phyloP scores from a whole-genome alignment of 2,113 vertebrate genomes.

The Oxyura jamaicensis region DNA sequence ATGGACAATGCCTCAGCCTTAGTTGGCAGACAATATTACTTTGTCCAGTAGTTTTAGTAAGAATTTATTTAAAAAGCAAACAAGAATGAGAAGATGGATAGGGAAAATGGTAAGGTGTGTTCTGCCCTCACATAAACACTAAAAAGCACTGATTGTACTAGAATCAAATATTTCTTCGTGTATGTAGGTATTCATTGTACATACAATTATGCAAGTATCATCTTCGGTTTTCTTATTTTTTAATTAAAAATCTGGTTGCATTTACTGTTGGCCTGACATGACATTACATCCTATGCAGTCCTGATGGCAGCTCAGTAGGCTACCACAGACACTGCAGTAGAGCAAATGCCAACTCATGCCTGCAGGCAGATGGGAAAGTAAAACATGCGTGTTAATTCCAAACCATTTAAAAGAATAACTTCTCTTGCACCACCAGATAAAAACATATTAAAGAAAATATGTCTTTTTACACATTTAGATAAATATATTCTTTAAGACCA shows the following conservation, averaged over 20 bases:
- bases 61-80: neutral
- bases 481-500: neutral
- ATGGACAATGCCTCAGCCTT: neutral
- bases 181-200: neutral
- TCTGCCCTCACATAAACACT: neutral
- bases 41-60: neutral
- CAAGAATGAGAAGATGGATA: neutral
- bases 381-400: conserved; percentile 43
- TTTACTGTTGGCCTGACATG: conserved; percentile 23
- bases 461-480: neutral
- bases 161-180: neutral
- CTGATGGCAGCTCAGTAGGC: conserved; percentile 62
- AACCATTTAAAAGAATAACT: conserved; percentile 27
- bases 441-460: conserved; percentile 27
- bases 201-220: neutral
- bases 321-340: neutral
- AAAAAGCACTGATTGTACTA: neutral
- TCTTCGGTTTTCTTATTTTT: conserved; percentile 17
- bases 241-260: conserved; percentile 48
- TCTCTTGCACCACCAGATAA: neutral
- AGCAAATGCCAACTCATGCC: conserved; percentile 50
- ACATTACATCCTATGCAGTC: conserved; percentile 15
- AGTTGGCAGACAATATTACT: neutral
- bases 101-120: neutral
- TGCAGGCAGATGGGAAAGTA: conserved; percentile 50